Evolutionary conservation across 2,888 invertebrate species (phyloP), one percentile per base, ranked within the genome.

Genomic region (Octonoba sinensis): DNA sequence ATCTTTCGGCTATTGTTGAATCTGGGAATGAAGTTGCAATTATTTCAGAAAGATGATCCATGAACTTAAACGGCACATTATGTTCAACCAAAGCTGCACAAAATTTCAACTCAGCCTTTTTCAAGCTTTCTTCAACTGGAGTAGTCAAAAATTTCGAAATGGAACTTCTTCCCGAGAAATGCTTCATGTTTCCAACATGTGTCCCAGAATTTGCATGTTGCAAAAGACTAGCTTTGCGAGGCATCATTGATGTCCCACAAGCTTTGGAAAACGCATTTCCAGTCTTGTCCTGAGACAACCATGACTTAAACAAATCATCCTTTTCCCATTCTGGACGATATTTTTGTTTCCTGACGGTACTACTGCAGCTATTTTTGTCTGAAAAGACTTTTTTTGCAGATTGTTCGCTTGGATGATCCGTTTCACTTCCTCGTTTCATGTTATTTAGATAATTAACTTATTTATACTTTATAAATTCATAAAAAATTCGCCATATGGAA

Each of bases 181-280:
- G 59, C 11, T 59, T 59, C 59, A 59, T 59, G 20, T 15, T 2
- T 13, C 12, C 24, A 59, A 59, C 11, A 20, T 59, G 59, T 59
- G 20, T 59, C 1, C 3, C 15, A 3, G 24, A 6, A 3, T 20
- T 13, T 22, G 4, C 15, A 13, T 59, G 59, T 11, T 59, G 20
- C 59, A 22, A 6, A 1, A 59, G 24, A 59, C 59, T 59, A 20
- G 59, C 13, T 24, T 22, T 20, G 20, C 24, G 59, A 1, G 13
- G 59, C 11, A 22, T 16, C 24, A 59, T 59, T 2, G 15, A 15
- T 15, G 59, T 18, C 1, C 24, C 24, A 59, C 59, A 59, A 20
- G 59, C 59, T 59, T 59, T 59, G 24, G 3, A 59, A 22, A 59
- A 24, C 4, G 59, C 59, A 16, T 24, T 59, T 51, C 11, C 51